Percentiles rank a stretch among this genome's conserved stretches.
phyloP scores from a whole-genome alignment of 1,140 invertebrate genomes.

The Drosophila pallidifrons region DNA sequence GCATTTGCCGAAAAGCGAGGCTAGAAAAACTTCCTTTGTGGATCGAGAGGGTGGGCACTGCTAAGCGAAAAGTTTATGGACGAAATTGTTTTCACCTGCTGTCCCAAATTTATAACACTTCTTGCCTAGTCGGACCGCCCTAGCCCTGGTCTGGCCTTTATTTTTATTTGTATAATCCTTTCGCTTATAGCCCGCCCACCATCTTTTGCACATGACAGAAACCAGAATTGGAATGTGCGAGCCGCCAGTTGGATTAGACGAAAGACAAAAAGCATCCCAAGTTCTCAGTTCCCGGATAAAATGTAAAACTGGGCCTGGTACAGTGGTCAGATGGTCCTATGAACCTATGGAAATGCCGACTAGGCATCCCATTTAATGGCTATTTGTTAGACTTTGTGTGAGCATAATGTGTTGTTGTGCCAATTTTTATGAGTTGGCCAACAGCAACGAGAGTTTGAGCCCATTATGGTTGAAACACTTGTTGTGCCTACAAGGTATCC shows the following conservation, averaged over 20 bases:
- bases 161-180: conserved; percentile 83
- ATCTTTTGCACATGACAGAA: conserved; percentile 78
- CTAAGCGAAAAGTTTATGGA: conserved; percentile 82
- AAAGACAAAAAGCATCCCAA: conserved; percentile 72
- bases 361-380: conserved; percentile 48
- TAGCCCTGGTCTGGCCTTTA: conserved; percentile 42
- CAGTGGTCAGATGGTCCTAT: conserved; percentile 48
- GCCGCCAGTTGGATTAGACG: conserved; percentile 72
- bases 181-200: conserved; percentile 58
- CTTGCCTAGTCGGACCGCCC: conserved; percentile 17
- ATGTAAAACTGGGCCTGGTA: conserved; percentile 48
- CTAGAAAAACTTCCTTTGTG: conserved; percentile 33
- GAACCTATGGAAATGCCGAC: not conserved
- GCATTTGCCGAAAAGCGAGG: conserved; percentile 59
- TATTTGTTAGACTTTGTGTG: conserved; percentile 56
- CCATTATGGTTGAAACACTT: conserved; percentile 69
- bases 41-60: conserved; percentile 42
- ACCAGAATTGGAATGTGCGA: conserved; percentile 70
- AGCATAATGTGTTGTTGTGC: conserved; percentile 63
- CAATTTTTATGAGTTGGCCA: conserved; percentile 70
- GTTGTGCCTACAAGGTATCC: conserved; percentile 62
- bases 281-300: conserved; percentile 25
- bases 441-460: conserved; percentile 16
- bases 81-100: conserved; percentile 82
- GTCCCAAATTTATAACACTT: conserved; percentile 81